Conservation (phyloP, 2,888 invertebrate genomes). For the Tipula lateralis region DNA sequence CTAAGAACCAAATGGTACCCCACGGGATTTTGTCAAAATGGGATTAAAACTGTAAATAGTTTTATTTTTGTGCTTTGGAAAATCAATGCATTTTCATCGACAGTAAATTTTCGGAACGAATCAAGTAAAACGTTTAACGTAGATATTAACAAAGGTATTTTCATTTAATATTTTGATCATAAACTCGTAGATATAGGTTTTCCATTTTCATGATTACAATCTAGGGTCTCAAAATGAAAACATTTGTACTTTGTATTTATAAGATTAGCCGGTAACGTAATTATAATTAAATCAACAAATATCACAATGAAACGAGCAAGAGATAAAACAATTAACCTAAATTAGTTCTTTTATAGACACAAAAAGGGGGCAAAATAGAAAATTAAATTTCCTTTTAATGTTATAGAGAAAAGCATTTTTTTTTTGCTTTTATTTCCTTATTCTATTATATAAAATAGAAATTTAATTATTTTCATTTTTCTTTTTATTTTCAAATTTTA, state of each 20-base stretch:
- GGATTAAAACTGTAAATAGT: neutral
- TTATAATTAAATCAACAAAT: neutral
- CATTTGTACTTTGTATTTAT: neutral
- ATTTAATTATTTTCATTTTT: neutral
- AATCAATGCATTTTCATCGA: neutral
- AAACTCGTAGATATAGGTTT: neutral
- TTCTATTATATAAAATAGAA: neutral
- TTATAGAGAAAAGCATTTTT: neutral
- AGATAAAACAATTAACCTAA: neutral
- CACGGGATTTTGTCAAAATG: neutral
- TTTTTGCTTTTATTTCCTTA: neutral
- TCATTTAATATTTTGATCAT: neutral
- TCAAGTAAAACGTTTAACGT: neutral
- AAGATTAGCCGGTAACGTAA: neutral
- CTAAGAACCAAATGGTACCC: neutral
- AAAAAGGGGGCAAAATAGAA: neutral
- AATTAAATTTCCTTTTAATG: slow-evolving; percentile 1
- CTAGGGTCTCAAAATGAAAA: neutral
- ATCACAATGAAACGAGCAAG: neutral
- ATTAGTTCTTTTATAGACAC: neutral
- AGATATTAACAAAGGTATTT: neutral
- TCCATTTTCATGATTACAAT: neutral
- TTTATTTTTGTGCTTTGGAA: neutral
- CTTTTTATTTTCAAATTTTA: neutral
- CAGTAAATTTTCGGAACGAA: neutral